These are phyloP conservation scores for Hetaerina titia DNA, from an alignment of 2,888 invertebrate species.

Conservation along the genomic window DNA sequence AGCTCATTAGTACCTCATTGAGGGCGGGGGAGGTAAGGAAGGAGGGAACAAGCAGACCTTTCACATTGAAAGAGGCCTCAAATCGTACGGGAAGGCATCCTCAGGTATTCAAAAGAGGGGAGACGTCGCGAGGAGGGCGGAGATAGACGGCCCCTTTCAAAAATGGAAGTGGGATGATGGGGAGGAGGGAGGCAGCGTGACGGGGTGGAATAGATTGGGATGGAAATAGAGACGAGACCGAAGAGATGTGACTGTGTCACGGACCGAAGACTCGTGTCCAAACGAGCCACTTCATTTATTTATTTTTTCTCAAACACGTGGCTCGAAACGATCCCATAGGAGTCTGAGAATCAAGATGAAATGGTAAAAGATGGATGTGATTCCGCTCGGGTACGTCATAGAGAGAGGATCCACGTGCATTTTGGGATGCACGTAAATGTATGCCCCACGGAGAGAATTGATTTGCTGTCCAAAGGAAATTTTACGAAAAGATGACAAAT, in stretches of 20 bases:
- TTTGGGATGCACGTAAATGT: too few species aligned
- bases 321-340: not conserved
- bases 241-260: not conserved
- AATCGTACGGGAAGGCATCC: not conserved
- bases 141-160: not conserved
- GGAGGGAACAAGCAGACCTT: not conserved
- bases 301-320: not conserved
- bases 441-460: too few species aligned
- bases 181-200: not conserved
- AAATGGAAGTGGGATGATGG: not conserved
- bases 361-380: not conserved
- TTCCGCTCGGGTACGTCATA: not conserved
- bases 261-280: conserved; percentile 7
- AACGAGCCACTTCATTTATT: conserved; percentile 7
- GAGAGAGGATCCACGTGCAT: not conserved
- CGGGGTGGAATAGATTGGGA: not conserved
- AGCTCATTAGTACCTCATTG: not conserved
- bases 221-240: conserved; percentile 31
- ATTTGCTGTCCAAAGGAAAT: too few species aligned
- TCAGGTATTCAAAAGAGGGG: not conserved
- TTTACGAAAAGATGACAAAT: too few species aligned
- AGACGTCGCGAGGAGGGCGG: not conserved
- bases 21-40: not conserved
- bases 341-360: not conserved
- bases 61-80: not conserved